Evolutionary conservation across 1,140 invertebrate species (phyloP).

Genomic region (Brachionus rubens): DNA sequence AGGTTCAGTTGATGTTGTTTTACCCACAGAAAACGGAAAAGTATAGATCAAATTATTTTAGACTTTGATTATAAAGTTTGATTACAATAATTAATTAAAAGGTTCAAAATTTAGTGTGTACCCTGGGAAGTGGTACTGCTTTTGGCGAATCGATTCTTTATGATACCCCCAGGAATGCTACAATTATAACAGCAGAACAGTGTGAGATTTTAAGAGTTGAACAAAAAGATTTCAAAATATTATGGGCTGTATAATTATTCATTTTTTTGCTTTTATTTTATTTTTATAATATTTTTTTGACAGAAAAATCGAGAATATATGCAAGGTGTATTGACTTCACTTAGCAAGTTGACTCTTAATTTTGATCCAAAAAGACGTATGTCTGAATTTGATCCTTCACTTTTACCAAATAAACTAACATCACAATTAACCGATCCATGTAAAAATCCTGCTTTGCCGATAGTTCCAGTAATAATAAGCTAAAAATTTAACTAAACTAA

Average conservation of each 20-base stretch:
- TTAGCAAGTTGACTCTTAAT: conserved; percentile 49
- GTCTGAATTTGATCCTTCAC: conserved; percentile 45
- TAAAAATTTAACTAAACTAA: not conserved
- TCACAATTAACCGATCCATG: conserved; percentile 23
- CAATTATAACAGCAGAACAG: conserved; percentile 71
- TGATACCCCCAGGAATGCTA: conserved; percentile 70
- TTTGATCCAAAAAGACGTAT: conserved; percentile 35
- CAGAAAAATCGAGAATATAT: conserved; percentile 58
- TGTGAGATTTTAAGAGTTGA: conserved; percentile 73
- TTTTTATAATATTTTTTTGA: conserved; percentile 46
- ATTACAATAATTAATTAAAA: conserved; percentile 52
- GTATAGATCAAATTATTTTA: conserved; percentile 51
- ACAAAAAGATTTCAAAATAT: conserved; percentile 71
- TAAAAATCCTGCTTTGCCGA: conserved; percentile 43
- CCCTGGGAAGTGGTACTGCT: conserved; percentile 71
- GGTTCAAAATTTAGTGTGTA: conserved; percentile 68
- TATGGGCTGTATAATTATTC: conserved; percentile 69
- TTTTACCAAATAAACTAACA: conserved; percentile 4
- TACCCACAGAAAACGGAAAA: conserved; percentile 62
- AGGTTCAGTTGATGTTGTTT: conserved; percentile 68
- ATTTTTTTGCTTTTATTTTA: not conserved
- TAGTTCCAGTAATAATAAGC: conserved; percentile 16
- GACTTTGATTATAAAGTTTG: conserved; percentile 57
- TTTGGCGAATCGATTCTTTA: conserved; percentile 74
- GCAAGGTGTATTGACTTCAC: conserved; percentile 56